Evolutionary conservation across 1,140 invertebrate genomes (phyloP).

Genomic region (Caenorhabditis inopinata): DNA sequence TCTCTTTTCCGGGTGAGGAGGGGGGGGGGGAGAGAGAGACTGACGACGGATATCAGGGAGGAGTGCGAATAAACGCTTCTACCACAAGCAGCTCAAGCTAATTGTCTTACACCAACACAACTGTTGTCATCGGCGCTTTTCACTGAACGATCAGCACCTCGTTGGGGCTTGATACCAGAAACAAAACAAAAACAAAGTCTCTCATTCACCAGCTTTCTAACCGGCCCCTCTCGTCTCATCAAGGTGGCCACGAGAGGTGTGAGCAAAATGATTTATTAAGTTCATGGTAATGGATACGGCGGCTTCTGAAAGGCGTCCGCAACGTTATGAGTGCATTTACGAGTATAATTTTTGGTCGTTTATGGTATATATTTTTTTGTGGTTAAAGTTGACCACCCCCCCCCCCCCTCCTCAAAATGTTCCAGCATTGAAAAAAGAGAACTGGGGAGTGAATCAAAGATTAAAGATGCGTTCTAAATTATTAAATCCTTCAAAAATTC

Average conservation of each 20-base stretch:
- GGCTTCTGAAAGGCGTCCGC: not conserved
- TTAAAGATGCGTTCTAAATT: too few species aligned
- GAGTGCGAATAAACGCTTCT: constrained; percentile 20
- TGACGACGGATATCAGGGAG: not conserved
- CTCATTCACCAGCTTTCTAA: not conserved
- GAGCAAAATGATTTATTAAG: not conserved
- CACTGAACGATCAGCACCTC: constrained; percentile 30
- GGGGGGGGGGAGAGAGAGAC: too few species aligned
- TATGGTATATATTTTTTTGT: too few species aligned
- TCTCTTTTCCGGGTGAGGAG: too few species aligned
- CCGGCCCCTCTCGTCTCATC: not conserved
- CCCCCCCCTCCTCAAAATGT: too few species aligned
- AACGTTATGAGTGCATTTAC: not conserved
- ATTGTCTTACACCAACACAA: constrained; percentile 32
- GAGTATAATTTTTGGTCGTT: too few species aligned
- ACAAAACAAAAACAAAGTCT: constrained; percentile 32
- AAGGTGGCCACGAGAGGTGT: not conserved
- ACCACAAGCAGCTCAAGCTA: constrained; percentile 28
- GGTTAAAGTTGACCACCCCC: too few species aligned
- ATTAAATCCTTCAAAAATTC: too few species aligned
- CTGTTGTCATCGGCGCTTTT: constrained; percentile 25
- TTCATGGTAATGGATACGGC: constrained; percentile 14
- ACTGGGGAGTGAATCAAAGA: too few species aligned
- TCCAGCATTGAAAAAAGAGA: too few species aligned
- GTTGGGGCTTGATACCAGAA: constrained; percentile 28